These are phyloP conservation scores for Microctenopoma lineatum DNA, from an alignment of 2,797 vertebrate species.

Conservation along the genomic window DNA sequence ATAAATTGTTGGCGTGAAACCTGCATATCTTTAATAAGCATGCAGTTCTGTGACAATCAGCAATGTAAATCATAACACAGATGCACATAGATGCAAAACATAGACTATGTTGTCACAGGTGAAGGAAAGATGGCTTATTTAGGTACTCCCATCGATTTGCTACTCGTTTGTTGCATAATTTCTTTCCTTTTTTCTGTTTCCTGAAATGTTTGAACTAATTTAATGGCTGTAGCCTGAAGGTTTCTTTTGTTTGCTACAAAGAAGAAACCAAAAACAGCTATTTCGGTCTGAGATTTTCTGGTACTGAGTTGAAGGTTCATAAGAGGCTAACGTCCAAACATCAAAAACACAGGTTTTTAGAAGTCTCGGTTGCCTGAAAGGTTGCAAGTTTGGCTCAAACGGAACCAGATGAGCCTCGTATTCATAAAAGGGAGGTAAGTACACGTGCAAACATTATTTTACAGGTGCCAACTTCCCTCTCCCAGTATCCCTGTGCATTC, in stretches of 20 bases:
- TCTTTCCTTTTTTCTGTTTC: neutral
- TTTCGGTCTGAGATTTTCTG: conserved; percentile 20
- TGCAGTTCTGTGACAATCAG: neutral
- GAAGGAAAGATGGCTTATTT: neutral
- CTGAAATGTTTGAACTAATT: neutral
- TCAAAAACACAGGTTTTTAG: conserved; percentile 57
- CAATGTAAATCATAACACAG: neutral
- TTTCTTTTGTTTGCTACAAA: neutral
- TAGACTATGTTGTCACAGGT: neutral
- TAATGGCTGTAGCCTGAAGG: neutral
- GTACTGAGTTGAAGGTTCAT: conserved; percentile 6
- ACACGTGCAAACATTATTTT: conserved; percentile 12
- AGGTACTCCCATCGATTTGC: too few relatives aligned
- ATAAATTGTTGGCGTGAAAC: neutral
- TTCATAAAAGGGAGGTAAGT: neutral
- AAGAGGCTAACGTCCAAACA: conserved; percentile 36
- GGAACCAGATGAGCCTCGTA: neutral
- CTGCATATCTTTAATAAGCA: neutral
- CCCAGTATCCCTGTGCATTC: neutral
- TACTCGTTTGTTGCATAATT: neutral
- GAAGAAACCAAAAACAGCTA: conserved; percentile 38
- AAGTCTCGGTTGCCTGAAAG: conserved; percentile 8
- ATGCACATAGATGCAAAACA: neutral
- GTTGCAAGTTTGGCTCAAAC: too few relatives aligned
- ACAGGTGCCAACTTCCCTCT: conserved; percentile 19